Conservation (phyloP, 2,888 invertebrate species). For the Drosophila melanocephala region DNA sequence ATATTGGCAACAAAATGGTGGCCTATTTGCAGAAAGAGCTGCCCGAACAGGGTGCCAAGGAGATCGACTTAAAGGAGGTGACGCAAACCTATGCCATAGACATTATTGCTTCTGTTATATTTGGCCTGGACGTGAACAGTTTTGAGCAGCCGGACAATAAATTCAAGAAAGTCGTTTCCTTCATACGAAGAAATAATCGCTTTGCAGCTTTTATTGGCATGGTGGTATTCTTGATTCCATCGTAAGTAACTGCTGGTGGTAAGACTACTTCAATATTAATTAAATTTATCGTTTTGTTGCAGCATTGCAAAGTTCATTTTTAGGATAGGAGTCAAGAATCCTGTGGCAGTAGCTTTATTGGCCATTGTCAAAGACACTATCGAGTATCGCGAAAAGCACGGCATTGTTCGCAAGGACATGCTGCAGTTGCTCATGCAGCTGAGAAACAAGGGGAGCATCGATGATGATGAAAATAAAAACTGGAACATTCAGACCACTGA, state of each 20-base stretch:
- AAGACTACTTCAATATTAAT: background rate
- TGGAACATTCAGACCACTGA: conserved; percentile 64
- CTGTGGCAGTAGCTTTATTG: conserved; percentile 81
- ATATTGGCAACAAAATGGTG: conserved; percentile 87
- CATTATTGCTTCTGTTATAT: conserved; percentile 85
- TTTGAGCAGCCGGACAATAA: conserved; percentile 82
- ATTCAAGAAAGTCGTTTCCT: conserved; percentile 71
- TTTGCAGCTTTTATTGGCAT: conserved; percentile 50
- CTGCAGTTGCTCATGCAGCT: conserved; percentile 86
- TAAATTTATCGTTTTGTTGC: background rate
- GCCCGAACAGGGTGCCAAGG: conserved; percentile 77
- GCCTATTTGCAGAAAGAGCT: conserved; percentile 83
- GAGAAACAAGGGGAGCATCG: conserved; percentile 81
- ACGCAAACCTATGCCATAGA: conserved; percentile 84
- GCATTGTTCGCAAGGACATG: conserved; percentile 85
- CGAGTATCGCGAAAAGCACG: conserved; percentile 84
- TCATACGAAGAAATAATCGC: conserved; percentile 31
- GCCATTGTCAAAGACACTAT: conserved; percentile 85
- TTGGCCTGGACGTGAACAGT: conserved; percentile 85
- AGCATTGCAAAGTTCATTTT: conserved; percentile 65
- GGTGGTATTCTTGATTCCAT: conserved; percentile 73
- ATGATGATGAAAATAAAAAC: conserved; percentile 66
- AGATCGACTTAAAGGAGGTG: conserved; percentile 85
- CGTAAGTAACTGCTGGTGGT: conserved; percentile 59
- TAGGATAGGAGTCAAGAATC: conserved; percentile 60